Evolutionary conservation across 2,888 invertebrate genomes (phyloP), one percentile per base, ranked within the genome.

Genomic region (Agonopterix heracliana): DNA sequence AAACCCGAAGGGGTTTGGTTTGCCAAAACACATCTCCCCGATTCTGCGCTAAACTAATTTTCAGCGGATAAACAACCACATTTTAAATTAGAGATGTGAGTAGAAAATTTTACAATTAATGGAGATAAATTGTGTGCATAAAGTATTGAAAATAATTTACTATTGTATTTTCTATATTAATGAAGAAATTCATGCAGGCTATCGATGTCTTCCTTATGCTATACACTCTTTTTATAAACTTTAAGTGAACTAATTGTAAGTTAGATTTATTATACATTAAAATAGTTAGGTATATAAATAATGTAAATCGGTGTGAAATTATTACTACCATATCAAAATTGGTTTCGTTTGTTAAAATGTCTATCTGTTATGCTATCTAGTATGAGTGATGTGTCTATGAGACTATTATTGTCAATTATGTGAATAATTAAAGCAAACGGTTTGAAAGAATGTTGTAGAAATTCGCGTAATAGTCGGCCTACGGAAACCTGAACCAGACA

Each of bases 141-240:
- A 46, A 41, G 45, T 38, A 9, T 45, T 64, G 51, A 53, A 59
- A 56, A 61, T 54, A 49, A 60, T 68, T 56, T 61, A 41, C 11
- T 12, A 11, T 9, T 67, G 63, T 80, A 75, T 78, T 78, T 73
- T 81, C 74, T 78, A 78, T 74, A 73, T 71, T 70, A 66, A 74
- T 64, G 73, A 78, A 74, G 71, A 77, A 84, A 85, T 78, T 78
- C 70, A 87, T 85, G 87, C 87, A 88, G 87, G 88, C 88, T 87
- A 87, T 86, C 78, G 79, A 88, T 87, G 88, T 88, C 88, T 88
- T 88, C 88, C 88, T 87, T 80, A 80, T 81, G 87, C 87, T 88
- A 87, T 88, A 88, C 79, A 88, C 78, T 85, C 81, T 81, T 78
- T 80, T 77, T 83, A 81, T 79, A 77, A 68, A 74, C 63, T 70